A percentile compares a stretch with the other conserved stretches of the same genome.
Evolutionary conservation across 1,140 invertebrate genomes (phyloP).

Genomic region (Copidosoma floridanum): DNA sequence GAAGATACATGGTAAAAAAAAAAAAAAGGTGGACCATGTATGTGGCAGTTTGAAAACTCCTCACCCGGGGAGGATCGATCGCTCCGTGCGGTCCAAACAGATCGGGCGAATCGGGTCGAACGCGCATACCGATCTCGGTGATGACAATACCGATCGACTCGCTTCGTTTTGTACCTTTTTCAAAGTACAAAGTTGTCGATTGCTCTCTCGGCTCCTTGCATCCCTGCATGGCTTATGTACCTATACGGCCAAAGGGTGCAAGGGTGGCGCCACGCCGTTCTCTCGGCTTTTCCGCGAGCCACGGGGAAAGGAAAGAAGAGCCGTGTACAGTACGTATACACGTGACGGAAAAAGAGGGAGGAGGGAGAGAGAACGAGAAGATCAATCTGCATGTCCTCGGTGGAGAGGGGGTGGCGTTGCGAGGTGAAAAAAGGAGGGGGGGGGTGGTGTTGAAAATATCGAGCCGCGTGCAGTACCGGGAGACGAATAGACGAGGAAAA

Average conservation of each 20-base stretch:
- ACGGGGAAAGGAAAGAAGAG: no score
- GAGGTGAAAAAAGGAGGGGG: neutral
- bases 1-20: no score
- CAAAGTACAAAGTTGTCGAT: slow-evolving; percentile 18
- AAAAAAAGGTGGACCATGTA: no score
- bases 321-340: neutral
- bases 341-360: neutral
- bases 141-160: no score
- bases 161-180: no score
- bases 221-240: no score
- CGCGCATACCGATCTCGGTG: no score
- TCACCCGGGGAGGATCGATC: slow-evolving; percentile 32
- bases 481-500: slow-evolving; percentile 34
- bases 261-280: neutral
- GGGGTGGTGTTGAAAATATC: slow-evolving; percentile 29
- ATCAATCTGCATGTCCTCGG: slow-evolving; percentile 24
- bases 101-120: slow-evolving; percentile 36
- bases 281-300: neutral
- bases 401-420: neutral
- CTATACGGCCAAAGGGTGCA: no score
- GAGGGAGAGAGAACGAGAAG: slow-evolving; percentile 1
- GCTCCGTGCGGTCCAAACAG: slow-evolving; percentile 10
- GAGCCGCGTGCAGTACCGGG: slow-evolving; percentile 31
- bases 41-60: no score
- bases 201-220: neutral